Conservation (phyloP, 2,113 vertebrate species). For the Triplophysa siluroides region DNA sequence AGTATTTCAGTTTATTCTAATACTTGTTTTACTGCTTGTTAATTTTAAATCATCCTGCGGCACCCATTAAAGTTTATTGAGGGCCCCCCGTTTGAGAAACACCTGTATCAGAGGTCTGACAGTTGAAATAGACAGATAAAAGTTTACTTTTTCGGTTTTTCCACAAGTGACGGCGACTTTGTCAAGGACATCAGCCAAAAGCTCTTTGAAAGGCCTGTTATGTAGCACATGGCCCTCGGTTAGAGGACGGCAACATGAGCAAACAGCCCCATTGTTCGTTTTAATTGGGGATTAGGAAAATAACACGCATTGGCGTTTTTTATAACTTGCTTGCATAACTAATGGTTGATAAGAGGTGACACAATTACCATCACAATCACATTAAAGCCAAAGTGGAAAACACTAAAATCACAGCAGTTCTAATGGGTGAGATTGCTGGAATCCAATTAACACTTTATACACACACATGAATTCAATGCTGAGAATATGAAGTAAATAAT, state of each 20-base stretch:
- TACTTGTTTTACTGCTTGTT: too few relatives aligned
- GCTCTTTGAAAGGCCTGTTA: conserved; percentile 5
- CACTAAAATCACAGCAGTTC: conserved; percentile 52
- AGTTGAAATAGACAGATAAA: conserved; percentile 16
- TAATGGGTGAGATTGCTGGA: background rate
- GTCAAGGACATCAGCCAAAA: conserved; percentile 12
- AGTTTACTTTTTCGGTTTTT: conserved; percentile 31
- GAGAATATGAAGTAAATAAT: background rate
- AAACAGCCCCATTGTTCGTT: conserved; percentile 51
- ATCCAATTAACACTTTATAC: background rate
- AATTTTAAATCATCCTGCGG: too few relatives aligned
- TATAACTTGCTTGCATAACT: conserved; percentile 60
- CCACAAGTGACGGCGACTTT: conserved; percentile 24
- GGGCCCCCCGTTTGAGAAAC: background rate
- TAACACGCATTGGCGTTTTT: conserved; percentile 53
- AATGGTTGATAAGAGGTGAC: conserved; percentile 73
- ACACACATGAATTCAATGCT: background rate
- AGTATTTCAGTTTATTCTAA: too few relatives aligned
- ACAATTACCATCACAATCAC: conserved; percentile 69
- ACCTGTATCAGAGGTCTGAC: conserved; percentile 3
- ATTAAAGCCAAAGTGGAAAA: conserved; percentile 53
- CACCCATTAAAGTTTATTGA: too few relatives aligned
- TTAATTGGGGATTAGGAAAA: conserved; percentile 64
- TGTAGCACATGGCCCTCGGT: conserved; percentile 8
- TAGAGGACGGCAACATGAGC: conserved; percentile 24